Evolutionary conservation across 1,140 invertebrate genomes (phyloP).

Genomic region (Euwallacea similis): DNA sequence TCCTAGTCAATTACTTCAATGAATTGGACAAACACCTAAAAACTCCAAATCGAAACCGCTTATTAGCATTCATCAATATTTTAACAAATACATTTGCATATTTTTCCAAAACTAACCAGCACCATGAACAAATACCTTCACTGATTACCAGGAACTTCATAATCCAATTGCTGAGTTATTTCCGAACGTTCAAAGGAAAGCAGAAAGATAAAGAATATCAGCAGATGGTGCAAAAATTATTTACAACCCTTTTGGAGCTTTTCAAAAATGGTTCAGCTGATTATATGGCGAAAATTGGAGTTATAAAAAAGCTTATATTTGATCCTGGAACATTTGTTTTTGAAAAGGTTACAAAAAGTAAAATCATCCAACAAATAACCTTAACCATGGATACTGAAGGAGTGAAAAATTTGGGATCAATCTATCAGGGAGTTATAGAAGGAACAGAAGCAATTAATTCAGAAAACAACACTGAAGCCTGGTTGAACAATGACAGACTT

Average conservation of each 20-base stretch:
- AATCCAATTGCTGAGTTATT: slow-evolving; percentile 55
- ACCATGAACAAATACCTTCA: slow-evolving; percentile 39
- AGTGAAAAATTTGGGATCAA: slow-evolving; percentile 62
- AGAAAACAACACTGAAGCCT: slow-evolving; percentile 56
- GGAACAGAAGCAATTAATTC: slow-evolving; percentile 55
- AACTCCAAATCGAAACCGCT: slow-evolving; percentile 63
- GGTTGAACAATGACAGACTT: slow-evolving; percentile 68
- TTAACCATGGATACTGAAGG: slow-evolving; percentile 61
- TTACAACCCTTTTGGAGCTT: slow-evolving; percentile 57
- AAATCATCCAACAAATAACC: slow-evolving; percentile 64
- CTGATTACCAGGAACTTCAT: slow-evolving; percentile 51
- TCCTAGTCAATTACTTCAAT: slow-evolving; percentile 57
- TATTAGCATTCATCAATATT: slow-evolving; percentile 55
- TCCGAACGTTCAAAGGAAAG: slow-evolving; percentile 57
- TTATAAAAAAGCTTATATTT: slow-evolving; percentile 65
- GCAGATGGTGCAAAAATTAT: slow-evolving; percentile 56
- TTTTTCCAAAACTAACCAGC: slow-evolving; percentile 40
- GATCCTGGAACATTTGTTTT: slow-evolving; percentile 70
- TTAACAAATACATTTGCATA: slow-evolving; percentile 34
- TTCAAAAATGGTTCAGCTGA: slow-evolving; percentile 57
- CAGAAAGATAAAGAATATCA: slow-evolving; percentile 56
- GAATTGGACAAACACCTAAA: slow-evolving; percentile 60
- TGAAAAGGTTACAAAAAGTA: slow-evolving; percentile 68
- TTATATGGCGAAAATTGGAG: slow-evolving; percentile 58
- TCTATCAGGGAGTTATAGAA: slow-evolving; percentile 63